Percentiles rank a stretch among this genome's conserved stretches.
Conservation (phyloP, 2,113 vertebrate genomes). For the Pardalotus punctatus region DNA sequence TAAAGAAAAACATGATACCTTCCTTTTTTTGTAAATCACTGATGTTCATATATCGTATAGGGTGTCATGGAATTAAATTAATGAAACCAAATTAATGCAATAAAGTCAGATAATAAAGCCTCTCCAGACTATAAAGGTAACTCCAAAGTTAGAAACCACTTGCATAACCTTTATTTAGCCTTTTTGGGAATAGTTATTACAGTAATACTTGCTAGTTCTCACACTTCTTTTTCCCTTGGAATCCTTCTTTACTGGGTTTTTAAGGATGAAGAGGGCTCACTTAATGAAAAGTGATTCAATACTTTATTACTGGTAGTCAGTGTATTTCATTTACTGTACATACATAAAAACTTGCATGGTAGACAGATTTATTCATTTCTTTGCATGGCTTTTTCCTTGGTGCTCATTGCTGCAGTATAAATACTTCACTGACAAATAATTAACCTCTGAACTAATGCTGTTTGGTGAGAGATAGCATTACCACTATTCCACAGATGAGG, state of each 20-base stretch:
- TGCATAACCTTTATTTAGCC: neutral
- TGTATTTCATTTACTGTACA: neutral
- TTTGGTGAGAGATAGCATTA: neutral
- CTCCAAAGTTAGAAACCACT: neutral
- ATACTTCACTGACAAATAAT: neutral
- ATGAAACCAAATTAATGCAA: neutral
- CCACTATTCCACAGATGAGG: neutral
- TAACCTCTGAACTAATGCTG: neutral
- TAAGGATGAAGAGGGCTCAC: neutral
- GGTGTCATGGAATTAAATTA: neutral
- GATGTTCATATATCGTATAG: neutral
- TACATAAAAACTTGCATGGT: neutral
- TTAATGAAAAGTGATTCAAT: neutral
- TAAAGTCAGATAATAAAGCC: neutral
- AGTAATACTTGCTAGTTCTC: neutral
- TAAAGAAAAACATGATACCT: neutral
- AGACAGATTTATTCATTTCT: neutral
- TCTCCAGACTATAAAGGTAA: neutral
- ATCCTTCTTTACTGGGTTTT: neutral
- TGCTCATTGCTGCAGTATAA: neutral
- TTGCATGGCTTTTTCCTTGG: neutral
- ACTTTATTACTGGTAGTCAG: neutral
- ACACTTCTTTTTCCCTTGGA: neutral
- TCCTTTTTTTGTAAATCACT: neutral
- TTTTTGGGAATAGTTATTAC: neutral